Evolutionary conservation across 2,888 invertebrate genomes (phyloP).

Genomic region (Ophion ellenae): DNA sequence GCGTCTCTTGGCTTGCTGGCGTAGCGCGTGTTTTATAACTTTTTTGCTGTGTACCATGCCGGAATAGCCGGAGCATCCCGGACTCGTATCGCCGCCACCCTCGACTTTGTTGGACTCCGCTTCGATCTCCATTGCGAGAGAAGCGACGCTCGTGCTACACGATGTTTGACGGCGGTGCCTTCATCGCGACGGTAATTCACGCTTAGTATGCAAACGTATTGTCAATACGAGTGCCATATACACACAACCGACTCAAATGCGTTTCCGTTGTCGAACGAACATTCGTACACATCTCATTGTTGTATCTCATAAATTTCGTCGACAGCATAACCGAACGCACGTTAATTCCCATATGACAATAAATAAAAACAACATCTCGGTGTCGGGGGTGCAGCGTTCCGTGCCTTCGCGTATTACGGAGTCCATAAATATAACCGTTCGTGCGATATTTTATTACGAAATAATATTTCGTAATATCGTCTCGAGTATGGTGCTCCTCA

Average conservation of each 20-base stretch:
- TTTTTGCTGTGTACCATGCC: conserved; percentile 86
- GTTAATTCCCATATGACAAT: conserved; percentile 65
- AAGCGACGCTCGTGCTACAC: background rate
- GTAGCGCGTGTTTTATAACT: conserved; percentile 90
- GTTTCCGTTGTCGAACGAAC: conserved; percentile 35
- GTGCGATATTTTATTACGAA: conserved; percentile 18
- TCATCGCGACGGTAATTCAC: conserved; percentile 40
- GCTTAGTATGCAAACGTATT: conserved; percentile 27
- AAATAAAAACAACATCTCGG: conserved; percentile 70
- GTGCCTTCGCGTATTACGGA: conserved; percentile 45
- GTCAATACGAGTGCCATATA: conserved; percentile 41
- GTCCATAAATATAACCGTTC: conserved; percentile 60
- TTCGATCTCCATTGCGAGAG: conserved; percentile 77
- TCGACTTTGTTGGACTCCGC: conserved; percentile 78
- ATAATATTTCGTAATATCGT: conserved; percentile 15
- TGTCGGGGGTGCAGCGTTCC: conserved; percentile 53
- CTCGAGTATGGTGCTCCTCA: conserved; percentile 5
- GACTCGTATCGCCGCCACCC: conserved; percentile 77
- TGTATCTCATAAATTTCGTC: conserved; percentile 58
- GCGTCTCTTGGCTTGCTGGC: conserved; percentile 90
- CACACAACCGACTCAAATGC: conserved; percentile 37
- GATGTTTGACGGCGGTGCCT: conserved; percentile 19
- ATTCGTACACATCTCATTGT: conserved; percentile 47
- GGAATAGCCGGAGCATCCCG: conserved; percentile 80
- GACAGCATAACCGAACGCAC: conserved; percentile 53